Base-by-base conservation (phyloP, 2,113 vertebrate species). In the Nothobranchius kuhntae region DNA sequence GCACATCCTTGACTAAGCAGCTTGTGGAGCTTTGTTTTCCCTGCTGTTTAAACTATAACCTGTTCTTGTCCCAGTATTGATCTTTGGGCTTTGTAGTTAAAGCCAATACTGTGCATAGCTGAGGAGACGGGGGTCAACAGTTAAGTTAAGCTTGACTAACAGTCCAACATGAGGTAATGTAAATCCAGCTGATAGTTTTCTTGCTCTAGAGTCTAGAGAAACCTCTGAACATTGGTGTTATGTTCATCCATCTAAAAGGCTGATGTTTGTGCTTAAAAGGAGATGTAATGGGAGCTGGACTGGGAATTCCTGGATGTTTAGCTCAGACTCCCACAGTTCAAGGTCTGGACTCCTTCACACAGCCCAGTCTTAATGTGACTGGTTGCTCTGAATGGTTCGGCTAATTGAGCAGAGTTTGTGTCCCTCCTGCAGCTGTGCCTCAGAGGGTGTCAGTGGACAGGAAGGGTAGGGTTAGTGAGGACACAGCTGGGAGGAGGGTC, bases 401-500 rank as follows among this genome's bases (percentile, higher is more conserved):
- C 81, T 63, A 74, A 86, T 87, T 83, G 81, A 77, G 59, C 61
- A 55, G 48, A 81, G 75, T 55, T 67, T 59, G 70, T 58, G 61
- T 63, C 77, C 72, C 26, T 38, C 61, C 15, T 52, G 73, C 80
- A 83, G 77, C 84, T 88, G 78, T 71, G 73, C 57, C 57, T 81
- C 50, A 17, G 24, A 78, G 77, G 79, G 67, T 83, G 73, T 78
- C 65, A 83, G 69, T 26, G 55, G 77, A 72, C 85, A 86, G 86
- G 88, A 90, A 87, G 85, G 80, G 71, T 50, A 64, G 77, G 74
- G 71, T 89, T 75, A 87, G 73, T 47, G 30, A 82, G 86, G 81
- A 78, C 84, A 89, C 78, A 86, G 83, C 78, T 84, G 81, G 79
- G 80, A 78, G 75, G 68, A 81, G 77, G 55, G 65, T 69, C 70